A percentile compares a stretch with the other conserved stretches of the same genome.
phyloP scores from a whole-genome alignment of 2,797 vertebrate species.

The Oryzias sinensis region DNA sequence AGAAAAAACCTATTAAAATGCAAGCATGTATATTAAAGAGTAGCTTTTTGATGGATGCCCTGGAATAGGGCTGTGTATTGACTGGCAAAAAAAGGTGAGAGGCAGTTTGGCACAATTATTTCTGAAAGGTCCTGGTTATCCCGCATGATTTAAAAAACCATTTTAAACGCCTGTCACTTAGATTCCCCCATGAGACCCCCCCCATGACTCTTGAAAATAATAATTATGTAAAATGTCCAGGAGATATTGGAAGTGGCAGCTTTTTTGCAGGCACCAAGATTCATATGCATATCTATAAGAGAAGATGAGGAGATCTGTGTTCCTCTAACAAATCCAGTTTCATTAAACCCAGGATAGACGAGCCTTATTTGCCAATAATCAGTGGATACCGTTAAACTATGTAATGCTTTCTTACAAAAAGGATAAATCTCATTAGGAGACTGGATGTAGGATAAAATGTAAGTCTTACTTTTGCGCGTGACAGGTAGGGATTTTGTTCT shows the following conservation, averaged over 20 bases:
- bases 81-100: constrained; percentile 83
- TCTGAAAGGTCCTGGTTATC: constrained; percentile 79
- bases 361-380: constrained; percentile 8
- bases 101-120: constrained; percentile 85
- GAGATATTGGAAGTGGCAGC: constrained; percentile 75
- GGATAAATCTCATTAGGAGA: constrained; percentile 18
- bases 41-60: constrained; percentile 77
- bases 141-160: constrained; percentile 80
- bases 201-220: constrained; percentile 77
- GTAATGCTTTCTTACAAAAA: constrained; percentile 11
- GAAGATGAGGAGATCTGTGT: constrained; percentile 48
- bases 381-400: constrained; percentile 17
- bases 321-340: constrained; percentile 21
- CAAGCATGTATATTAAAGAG: constrained; percentile 85
- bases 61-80: constrained; percentile 83
- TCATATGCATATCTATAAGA: constrained; percentile 75
- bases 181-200: constrained; percentile 77
- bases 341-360: constrained; percentile 5
- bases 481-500: constrained; percentile 57
- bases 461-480: constrained; percentile 44
- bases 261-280: constrained; percentile 52
- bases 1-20: constrained; percentile 84
- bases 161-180: constrained; percentile 84
- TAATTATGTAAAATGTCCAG: constrained; percentile 82
- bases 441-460: constrained; percentile 40